Evolutionary conservation across 2,113 vertebrate species (phyloP), one percentile per base, ranked within the genome.

Genomic region (Chloropsis cyanopogon): DNA sequence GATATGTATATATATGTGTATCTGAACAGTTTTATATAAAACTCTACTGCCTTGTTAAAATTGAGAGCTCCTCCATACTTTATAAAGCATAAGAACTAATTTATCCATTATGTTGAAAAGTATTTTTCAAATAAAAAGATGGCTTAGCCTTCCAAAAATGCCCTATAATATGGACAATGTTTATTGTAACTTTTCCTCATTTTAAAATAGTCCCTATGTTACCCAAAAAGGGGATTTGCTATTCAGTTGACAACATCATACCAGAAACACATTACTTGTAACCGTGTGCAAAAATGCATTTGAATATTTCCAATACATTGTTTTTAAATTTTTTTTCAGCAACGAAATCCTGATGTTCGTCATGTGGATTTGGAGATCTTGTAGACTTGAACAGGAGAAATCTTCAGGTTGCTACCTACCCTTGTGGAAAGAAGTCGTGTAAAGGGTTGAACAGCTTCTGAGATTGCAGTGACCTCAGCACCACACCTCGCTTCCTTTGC

Each of bases 301-400:
- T 69, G 17, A 61, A 16, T 80, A 21, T 61, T 77, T 47, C 57
- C 17, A 69, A 9, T 25, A 14, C 7, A 5, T 35, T 16, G 44
- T 57, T 82, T 70, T n/a, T 5, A 44, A 68, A 81, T 97, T 96
- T 66, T 86, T 63, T 98, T 98, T 85, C 90, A 99, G 99, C 98
- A 99, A 99, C 98, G 98, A 47, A 99, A 99, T 97, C 99, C 99
- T 37, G 99, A 99, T 89, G 98, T 99, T 79, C 99, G 99, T 54
- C 99, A 99, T 5, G 99, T 99, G 24, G 99, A 99, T 97, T 97
- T 99, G 98, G 99, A 99, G 97, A 99, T 99, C 71, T 80, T 99
- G 66, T 99, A 98, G 97, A 82, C 88, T 80, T 92, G 83, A 63
- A 60, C 86, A 91, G 97, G 91, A 75, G 71, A 61, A 60, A 59